phyloP scores from a whole-genome alignment of 2,797 vertebrate species.

The Anomalospiza imberbis region DNA sequence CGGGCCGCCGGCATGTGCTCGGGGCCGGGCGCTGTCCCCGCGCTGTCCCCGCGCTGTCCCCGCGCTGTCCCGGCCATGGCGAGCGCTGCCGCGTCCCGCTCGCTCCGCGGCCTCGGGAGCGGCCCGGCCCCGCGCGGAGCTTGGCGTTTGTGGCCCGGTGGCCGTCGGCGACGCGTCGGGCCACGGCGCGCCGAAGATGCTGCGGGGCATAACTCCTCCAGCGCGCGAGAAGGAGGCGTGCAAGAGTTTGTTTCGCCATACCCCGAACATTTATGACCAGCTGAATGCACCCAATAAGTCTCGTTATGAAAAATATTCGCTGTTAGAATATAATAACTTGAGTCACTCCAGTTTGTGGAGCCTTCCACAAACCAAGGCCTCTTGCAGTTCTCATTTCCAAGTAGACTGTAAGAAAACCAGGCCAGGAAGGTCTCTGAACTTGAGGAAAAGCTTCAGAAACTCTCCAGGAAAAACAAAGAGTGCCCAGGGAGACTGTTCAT shows the following conservation, averaged over 20 bases:
- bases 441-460: not conserved
- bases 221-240: not conserved
- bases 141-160: not conserved
- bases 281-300: not conserved
- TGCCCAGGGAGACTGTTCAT: not conserved
- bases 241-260: not conserved
- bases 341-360: not conserved
- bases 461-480: not conserved
- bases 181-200: not conserved
- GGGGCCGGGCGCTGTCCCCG: not conserved
- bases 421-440: not conserved
- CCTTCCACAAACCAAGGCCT: not conserved
- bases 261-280: not conserved
- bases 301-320: accelerated
- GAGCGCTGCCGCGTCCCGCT: not conserved
- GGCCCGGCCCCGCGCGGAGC: not conserved
- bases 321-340: accelerated
- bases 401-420: not conserved
- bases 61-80: not conserved
- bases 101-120: not conserved
- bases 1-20: conserved; percentile 75
- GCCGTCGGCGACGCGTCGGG: not conserved
- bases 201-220: accelerated
- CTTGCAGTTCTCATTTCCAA: accelerated
- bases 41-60: not conserved